These are phyloP conservation scores for Amphimallon solstitiale DNA, from an alignment of 2,888 invertebrate species.

Conservation along the genomic window DNA sequence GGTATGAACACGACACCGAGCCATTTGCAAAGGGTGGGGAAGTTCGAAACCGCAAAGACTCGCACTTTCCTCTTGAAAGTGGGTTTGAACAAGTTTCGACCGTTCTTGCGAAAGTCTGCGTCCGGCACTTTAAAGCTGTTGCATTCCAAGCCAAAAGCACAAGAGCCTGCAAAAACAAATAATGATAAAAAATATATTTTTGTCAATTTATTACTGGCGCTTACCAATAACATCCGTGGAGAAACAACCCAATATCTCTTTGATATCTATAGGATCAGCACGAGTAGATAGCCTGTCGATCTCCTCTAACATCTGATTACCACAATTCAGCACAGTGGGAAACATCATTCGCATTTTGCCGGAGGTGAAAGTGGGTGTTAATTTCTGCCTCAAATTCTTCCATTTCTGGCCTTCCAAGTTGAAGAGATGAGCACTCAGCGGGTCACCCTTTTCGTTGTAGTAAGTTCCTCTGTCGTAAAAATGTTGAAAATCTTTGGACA, in stretches of 20 bases:
- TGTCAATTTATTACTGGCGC: background rate
- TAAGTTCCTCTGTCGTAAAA: slow-evolving; percentile 56
- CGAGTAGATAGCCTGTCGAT: slow-evolving; percentile 45
- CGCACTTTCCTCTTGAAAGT: slow-evolving; percentile 35
- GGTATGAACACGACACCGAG: slow-evolving; percentile 45
- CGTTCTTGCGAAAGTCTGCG: slow-evolving; percentile 60
- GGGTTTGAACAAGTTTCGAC: slow-evolving; percentile 39
- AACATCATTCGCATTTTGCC: slow-evolving; percentile 64
- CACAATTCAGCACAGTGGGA: slow-evolving; percentile 53
- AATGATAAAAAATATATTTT: slow-evolving; percentile 57
- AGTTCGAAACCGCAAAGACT: slow-evolving; percentile 63
- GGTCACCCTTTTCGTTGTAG: slow-evolving; percentile 54
- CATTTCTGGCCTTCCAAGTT: slow-evolving; percentile 57
- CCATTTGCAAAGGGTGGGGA: slow-evolving; percentile 46
- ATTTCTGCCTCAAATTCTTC: slow-evolving; percentile 59
- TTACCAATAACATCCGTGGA: slow-evolving; percentile 62
- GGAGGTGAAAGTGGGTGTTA: slow-evolving; percentile 62
- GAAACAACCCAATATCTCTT: slow-evolving; percentile 61
- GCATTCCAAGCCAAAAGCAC: slow-evolving; percentile 68
- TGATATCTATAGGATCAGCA: slow-evolving; percentile 58
- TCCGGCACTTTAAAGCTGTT: slow-evolving; percentile 65
- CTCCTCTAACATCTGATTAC: slow-evolving; percentile 50
- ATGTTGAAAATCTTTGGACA: slow-evolving; percentile 57
- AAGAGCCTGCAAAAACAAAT: slow-evolving; percentile 56
- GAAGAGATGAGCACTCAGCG: slow-evolving; percentile 53